A percentile compares a stretch with the other conserved stretches of the same genome.
phyloP scores from a whole-genome alignment of 2,113 vertebrate species.

The Hipposideros armiger region DNA sequence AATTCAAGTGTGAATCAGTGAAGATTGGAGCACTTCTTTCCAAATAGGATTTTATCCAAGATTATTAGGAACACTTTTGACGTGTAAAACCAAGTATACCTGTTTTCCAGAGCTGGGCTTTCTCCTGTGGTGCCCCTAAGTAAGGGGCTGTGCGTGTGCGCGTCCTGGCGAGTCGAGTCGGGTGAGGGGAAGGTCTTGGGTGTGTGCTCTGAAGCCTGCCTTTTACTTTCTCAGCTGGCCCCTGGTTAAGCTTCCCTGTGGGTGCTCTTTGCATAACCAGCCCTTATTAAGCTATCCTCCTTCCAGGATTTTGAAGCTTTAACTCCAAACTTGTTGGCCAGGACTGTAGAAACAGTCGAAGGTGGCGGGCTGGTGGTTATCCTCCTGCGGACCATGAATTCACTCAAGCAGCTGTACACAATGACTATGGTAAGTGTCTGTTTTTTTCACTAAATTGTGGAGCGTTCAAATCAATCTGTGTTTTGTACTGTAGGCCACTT shows the following conservation, averaged over 20 bases:
- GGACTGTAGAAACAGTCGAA: slow-evolving; percentile 97
- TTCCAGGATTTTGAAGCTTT: slow-evolving; percentile 97
- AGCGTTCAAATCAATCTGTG: not conserved
- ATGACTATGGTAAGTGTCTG: slow-evolving; percentile 94
- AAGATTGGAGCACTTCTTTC: slow-evolving; percentile 6
- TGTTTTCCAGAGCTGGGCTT: not conserved
- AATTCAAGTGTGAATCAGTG: not conserved
- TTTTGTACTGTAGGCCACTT: not conserved
- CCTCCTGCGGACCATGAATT: slow-evolving; percentile 96
- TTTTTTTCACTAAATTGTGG: rapidly evolving
- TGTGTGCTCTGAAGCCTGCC: not conserved
- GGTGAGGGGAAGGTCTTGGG: not conserved
- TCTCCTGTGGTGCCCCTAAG: not conserved
- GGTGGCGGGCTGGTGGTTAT: slow-evolving; percentile 96
- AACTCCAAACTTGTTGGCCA: slow-evolving; percentile 96
- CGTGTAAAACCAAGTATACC: not conserved
- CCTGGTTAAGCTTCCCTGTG: not conserved
- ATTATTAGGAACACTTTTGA: not conserved
- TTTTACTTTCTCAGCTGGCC: not conserved
- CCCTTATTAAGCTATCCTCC: not conserved
- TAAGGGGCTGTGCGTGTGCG: not conserved
- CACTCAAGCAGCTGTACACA: slow-evolving; percentile 97
- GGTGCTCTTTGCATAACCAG: not conserved
- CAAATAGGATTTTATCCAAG: not conserved
- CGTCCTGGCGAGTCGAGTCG: not conserved